phyloP scores from a whole-genome alignment of 2,888 invertebrate species.

The Hetaerina titia region DNA sequence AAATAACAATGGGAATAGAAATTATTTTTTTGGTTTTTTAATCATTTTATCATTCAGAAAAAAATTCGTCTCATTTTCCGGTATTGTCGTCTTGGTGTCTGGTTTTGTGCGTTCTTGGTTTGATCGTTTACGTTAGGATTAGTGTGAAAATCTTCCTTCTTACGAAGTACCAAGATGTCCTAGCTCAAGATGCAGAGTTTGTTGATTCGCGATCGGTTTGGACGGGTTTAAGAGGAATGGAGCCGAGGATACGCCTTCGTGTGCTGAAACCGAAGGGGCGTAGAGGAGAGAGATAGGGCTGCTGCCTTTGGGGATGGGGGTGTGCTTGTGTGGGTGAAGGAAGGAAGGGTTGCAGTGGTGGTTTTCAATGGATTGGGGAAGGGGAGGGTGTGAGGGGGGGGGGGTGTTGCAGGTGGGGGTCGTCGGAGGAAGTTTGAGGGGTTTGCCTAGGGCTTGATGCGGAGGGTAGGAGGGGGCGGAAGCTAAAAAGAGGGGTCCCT shows the following conservation, averaged over 20 bases:
- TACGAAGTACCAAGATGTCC: not conserved
- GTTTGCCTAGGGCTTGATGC: not conserved
- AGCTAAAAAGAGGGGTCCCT: not conserved
- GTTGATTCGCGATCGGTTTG: not conserved
- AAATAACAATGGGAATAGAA: not conserved
- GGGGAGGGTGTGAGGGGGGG: not conserved
- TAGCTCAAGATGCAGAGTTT: not conserved
- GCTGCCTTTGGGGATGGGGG: not conserved
- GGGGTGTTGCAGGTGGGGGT: not conserved
- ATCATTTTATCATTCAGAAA: too few species aligned
- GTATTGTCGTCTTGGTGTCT: too few species aligned
- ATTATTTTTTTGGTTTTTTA: not conserved
- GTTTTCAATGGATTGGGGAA: not conserved
- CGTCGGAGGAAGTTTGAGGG: not conserved
- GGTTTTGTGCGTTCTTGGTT: too few species aligned
- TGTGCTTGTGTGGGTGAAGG: not conserved
- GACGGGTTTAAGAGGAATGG: not conserved
- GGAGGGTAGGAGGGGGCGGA: not conserved
- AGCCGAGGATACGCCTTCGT: not conserved
- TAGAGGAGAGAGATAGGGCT: not conserved
- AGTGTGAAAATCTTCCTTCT: not conserved
- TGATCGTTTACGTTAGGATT: too few species aligned
- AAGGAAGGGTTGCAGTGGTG: not conserved
- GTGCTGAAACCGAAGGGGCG: not conserved
- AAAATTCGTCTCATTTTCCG: too few species aligned